These are phyloP conservation scores for Meriones unguiculatus DNA, from an alignment of 2,113 vertebrate genomes.

Conservation along the genomic window DNA sequence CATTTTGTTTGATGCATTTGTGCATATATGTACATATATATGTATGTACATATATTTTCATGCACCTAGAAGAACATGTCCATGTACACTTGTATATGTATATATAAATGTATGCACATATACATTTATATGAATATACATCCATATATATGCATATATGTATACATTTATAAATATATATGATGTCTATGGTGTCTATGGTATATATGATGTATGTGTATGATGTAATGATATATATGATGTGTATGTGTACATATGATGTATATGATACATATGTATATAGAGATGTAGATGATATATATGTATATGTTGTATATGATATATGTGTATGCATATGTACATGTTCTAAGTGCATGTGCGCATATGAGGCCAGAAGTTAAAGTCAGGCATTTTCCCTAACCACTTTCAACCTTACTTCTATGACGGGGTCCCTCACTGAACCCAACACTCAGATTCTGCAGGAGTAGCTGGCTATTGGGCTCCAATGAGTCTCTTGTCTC, in stretches of 20 bases:
- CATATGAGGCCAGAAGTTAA: not conserved
- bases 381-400: not conserved
- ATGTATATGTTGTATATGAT: too few species aligned
- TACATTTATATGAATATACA: too few species aligned
- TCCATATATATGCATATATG: too few species aligned
- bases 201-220: not conserved
- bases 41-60: not conserved
- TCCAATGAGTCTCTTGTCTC: not conserved
- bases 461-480: not conserved
- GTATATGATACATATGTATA: not conserved
- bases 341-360: not conserved
- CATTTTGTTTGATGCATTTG: not conserved
- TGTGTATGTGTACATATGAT: too few species aligned
- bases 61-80: not conserved
- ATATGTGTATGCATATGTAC: too few species aligned
- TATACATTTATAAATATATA: not conserved
- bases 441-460: not conserved
- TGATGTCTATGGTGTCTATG: too few species aligned
- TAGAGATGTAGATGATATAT: not conserved
- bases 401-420: not conserved
- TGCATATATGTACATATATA: not conserved
- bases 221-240: too few species aligned
- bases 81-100: not conserved
- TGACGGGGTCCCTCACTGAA: not conserved
- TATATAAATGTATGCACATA: not conserved